Evolutionary conservation across 2,113 vertebrate genomes (phyloP).

Genomic region (Heterotilapia buettikoferi): DNA sequence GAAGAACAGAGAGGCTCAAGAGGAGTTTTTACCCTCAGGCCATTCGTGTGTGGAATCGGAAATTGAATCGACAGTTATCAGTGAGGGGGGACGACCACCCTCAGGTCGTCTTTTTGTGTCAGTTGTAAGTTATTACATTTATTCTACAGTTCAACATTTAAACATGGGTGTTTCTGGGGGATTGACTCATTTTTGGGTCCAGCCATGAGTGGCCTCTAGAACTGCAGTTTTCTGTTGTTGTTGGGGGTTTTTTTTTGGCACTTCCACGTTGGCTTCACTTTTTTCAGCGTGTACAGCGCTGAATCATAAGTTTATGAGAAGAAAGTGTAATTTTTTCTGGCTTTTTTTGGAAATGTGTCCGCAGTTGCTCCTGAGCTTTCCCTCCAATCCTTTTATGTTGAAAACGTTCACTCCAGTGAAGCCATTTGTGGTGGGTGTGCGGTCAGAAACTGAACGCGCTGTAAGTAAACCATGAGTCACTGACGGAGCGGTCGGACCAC

Average conservation of each 20-base stretch:
- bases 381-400: background rate
- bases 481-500: background rate
- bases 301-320: background rate
- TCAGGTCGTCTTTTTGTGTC: background rate
- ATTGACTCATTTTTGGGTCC: background rate
- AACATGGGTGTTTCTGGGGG: background rate
- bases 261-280: background rate
- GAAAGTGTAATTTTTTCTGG: background rate
- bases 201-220: background rate
- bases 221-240: background rate
- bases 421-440: background rate
- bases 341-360: background rate
- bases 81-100: background rate
- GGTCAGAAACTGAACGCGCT: background rate
- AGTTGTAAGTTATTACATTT: background rate
- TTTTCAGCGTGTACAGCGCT: background rate
- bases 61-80: background rate
- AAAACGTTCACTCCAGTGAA: background rate
- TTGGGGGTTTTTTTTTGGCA: accelerated
- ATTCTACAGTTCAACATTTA: background rate
- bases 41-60: background rate
- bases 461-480: background rate
- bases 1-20: background rate
- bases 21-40: background rate
- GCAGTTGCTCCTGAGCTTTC: background rate